phyloP scores from a whole-genome alignment of 1,140 invertebrate species.

The Paramacrobiotus metropolitanus region DNA sequence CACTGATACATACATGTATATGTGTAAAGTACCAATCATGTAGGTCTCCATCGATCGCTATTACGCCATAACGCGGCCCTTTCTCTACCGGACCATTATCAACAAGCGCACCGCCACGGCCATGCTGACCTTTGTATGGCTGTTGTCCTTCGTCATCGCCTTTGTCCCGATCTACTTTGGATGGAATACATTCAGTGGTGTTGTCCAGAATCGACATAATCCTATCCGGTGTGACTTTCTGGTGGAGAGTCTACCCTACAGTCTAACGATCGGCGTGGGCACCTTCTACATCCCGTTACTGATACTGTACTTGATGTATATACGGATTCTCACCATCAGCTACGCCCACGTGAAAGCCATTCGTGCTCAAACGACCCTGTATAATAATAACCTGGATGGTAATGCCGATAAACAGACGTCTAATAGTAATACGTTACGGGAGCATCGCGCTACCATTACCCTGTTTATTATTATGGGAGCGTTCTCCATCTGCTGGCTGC shows the following conservation, averaged over 20 bases:
- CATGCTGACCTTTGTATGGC: constrained; percentile 75
- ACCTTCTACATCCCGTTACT: neutral
- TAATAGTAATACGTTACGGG: neutral
- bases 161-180: constrained; percentile 80
- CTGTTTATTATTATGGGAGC: constrained; percentile 74
- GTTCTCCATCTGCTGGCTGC: constrained; percentile 83
- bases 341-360: constrained; percentile 1
- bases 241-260: constrained; percentile 40
- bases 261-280: constrained; percentile 1
- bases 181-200: constrained; percentile 62
- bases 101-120: constrained; percentile 59
- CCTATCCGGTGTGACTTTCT: constrained; percentile 58
- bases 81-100: constrained; percentile 68
- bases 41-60: constrained; percentile 60
- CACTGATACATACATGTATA: no score
- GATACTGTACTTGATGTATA: neutral
- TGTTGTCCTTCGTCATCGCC: constrained; percentile 68
- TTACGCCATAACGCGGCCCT: constrained; percentile 60
- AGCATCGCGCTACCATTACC: constrained; percentile 24
- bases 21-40: no score
- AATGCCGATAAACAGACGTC: neutral
- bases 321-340: neutral
- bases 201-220: constrained; percentile 21
- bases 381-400: neutral
- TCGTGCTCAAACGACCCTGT: neutral